Base-by-base conservation (phyloP, 1,140 invertebrate species). In the Dryas iulia region DNA sequence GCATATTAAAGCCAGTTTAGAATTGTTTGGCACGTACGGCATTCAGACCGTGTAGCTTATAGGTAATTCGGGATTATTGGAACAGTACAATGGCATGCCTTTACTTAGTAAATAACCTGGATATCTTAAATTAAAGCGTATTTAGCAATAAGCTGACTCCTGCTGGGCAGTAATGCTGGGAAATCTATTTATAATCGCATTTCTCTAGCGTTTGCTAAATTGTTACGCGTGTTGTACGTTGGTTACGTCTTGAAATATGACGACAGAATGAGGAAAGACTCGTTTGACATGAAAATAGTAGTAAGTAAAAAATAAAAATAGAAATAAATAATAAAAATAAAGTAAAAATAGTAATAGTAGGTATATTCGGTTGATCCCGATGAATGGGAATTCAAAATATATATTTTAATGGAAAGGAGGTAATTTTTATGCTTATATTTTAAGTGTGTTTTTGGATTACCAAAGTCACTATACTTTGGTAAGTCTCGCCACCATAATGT, bases 1-100 rank as follows among this genome's bases (percentile, higher is more conserved):
- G 52, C 69, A 66, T 71, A 66, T 71, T 66, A 64, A 61, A 71
- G 62, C 52, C 59, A 69, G 33, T 69, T 69, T 57, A 33, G 61
- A 69, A 69, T 62, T 69, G 67, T 64, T 59, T 63, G 61, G 33
- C 26, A 64, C 57, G 18, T 24, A 30, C 35, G 66, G 59, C 33
- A 58, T 69, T 54, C 52, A 23, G 52, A 21, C n/a, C 61, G n/a
- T 28, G 25, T 56, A 63, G 61, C 39, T 63, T 56, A 63, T 63
- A 14, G 61, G 61, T 63, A 63, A 63, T 63, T 63, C 52, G 61
- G 61, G 61, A 63, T 63, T 54, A 63, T 63, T 62, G 60, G 39
- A 4, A 18, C 5, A 26, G n/a, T 53, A 30, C 61, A 24, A 23
- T 33, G 26, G 24, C 52, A 54, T 54, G 52, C 61, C 52, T 63